Evolutionary conservation across 2,888 invertebrate genomes (phyloP), one percentile per base, ranked within the genome.

Genomic region (Abrostola tripartita): DNA sequence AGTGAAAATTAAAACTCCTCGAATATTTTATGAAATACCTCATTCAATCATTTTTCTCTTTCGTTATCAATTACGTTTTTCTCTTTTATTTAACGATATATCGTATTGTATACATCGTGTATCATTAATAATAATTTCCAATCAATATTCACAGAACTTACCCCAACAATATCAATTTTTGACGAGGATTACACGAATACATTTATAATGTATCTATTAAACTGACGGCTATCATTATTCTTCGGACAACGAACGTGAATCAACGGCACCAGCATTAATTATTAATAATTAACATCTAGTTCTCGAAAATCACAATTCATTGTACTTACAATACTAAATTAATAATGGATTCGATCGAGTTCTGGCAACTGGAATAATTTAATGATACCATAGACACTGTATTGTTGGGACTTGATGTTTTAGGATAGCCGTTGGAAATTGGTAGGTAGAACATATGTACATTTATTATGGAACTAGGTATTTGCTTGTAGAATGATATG

Each of bases 91-190:
- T 24, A 24, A 9, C 10, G 40, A 40, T 40, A 40, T 40, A 40
- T 10, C 40, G 40, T 9, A 10, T 24, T 24, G 24, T 24, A 24
- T 50, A 24, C 60, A 59, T 50, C 6, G 10, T 11, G 37, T 11
- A n/a, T 9, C 41, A 36, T 12, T 37, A 41, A 55, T 59, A 55
- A 65, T 52, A 51, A 65, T 57, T 56, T 36, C 42, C 50, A 51
- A 57, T 70, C 49, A 66, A 54, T 70, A 70, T 71, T 71, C 61
- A 70, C 65, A 41, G 53, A n/a, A 37, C 0, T 42, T 59, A 59
- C 49, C 65, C 59, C 56, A 52, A 14, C 44, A 70, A 56, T 65
- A 65, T 47, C 40, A 40, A 52, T 52, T 37, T 54, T 52, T 44
- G 53, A 57, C 38, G 47, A 12, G 60, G 49, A n/a, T 57, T 38